Conservation (phyloP, 2,888 invertebrate species). For the Drosophila diplacantha region DNA sequence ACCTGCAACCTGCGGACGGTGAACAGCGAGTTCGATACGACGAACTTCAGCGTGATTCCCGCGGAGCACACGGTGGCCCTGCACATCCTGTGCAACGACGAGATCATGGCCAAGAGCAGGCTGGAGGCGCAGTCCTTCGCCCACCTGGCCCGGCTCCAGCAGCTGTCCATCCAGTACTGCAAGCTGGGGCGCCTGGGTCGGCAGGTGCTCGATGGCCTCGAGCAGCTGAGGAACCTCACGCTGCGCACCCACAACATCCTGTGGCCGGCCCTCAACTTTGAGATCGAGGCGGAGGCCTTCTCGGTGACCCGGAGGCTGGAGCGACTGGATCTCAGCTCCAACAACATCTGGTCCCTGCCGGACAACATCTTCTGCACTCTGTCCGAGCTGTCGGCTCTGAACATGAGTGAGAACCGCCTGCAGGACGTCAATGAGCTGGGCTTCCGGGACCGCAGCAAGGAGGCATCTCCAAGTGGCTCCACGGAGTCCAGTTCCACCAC, state of each 20-base stretch:
- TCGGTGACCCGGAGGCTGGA: slow-evolving; percentile 87
- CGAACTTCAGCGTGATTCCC: slow-evolving; percentile 91
- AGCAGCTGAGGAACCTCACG: slow-evolving; percentile 89
- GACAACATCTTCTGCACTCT: slow-evolving; percentile 90
- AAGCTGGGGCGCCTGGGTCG: slow-evolving; percentile 90
- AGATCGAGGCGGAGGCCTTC: slow-evolving; percentile 88
- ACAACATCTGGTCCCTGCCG: slow-evolving; percentile 93
- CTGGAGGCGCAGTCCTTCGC: slow-evolving; percentile 87
- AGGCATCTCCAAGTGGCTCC: slow-evolving; percentile 25
- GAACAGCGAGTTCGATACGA: slow-evolving; percentile 92
- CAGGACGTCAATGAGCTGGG: slow-evolving; percentile 93
- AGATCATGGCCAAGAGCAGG: slow-evolving; percentile 88
- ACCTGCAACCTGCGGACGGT: slow-evolving; percentile 89
- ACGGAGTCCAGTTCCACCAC: slow-evolving; percentile 42
- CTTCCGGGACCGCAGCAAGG: slow-evolving; percentile 83
- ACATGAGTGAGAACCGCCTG: slow-evolving; percentile 91
- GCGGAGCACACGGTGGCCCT: slow-evolving; percentile 89
- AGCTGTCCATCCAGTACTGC: slow-evolving; percentile 90
- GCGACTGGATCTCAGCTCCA: slow-evolving; percentile 89
- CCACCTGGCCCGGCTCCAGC: slow-evolving; percentile 87
- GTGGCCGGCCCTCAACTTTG: slow-evolving; percentile 90
- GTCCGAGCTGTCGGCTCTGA: slow-evolving; percentile 87
- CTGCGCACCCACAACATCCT: slow-evolving; percentile 90
- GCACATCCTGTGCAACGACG: slow-evolving; percentile 88
- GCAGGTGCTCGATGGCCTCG: slow-evolving; percentile 87